Percentiles rank a stretch among this genome's conserved stretches.
Conservation (phyloP, 2,888 invertebrate species). For the Ditylenchus weischeri region DNA sequence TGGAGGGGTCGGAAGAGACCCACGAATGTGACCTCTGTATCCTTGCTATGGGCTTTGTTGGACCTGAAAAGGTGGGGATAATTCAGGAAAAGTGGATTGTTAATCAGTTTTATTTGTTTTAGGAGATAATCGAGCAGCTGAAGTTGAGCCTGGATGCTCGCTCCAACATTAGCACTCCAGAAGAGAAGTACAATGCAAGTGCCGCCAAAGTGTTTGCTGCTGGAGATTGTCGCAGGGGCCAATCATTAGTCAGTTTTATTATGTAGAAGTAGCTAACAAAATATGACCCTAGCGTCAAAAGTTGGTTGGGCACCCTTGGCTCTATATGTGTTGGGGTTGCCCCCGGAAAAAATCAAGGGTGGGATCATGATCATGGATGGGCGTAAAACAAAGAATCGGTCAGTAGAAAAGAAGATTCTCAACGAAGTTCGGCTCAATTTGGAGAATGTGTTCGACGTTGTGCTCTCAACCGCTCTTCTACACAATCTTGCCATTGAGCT, state of each 20-base stretch:
- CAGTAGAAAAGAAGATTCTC: too few species aligned
- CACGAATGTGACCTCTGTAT: constrained; percentile 83
- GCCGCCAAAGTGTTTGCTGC: constrained; percentile 70
- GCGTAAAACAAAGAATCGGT: too few species aligned
- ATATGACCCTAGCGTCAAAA: too few species aligned
- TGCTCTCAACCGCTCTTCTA: too few species aligned
- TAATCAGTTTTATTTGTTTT: constrained; percentile 42
- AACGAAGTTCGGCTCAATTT: too few species aligned
- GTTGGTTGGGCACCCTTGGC: too few species aligned
- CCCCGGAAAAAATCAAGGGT: too few species aligned
- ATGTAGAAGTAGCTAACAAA: too few species aligned
- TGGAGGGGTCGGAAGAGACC: constrained; percentile 71
- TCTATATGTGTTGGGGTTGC: too few species aligned
- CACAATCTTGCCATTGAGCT: too few species aligned
- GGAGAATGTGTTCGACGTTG: too few species aligned
- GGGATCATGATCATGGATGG: too few species aligned
- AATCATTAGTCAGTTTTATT: constrained; percentile 69
- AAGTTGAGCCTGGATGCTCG: constrained; percentile 80
- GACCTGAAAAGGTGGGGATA: constrained; percentile 53
- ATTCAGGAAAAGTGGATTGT: background rate
- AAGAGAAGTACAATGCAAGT: constrained; percentile 75
- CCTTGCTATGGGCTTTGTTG: constrained; percentile 90
- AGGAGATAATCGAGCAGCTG: constrained; percentile 77
- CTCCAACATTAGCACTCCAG: constrained; percentile 81
- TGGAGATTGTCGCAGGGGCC: constrained; percentile 94